Base-by-base conservation (phyloP, 53 echinoderm and acorn worm species). In the Hippasteria phrygiana region DNA sequence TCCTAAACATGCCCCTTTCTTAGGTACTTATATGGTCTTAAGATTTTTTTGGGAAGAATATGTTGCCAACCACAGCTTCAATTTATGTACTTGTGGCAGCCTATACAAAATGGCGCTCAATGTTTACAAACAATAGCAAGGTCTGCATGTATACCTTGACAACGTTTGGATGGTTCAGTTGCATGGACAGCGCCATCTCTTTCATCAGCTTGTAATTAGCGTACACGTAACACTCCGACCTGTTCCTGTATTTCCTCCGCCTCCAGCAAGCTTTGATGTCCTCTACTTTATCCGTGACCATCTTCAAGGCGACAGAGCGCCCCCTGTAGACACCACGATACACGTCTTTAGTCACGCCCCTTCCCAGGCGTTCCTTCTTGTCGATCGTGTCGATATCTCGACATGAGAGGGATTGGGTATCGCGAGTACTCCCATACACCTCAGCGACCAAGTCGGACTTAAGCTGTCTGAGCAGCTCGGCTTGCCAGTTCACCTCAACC, bases 201-300 rank as follows among this genome's bases (percentile, higher is more conserved):
- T 97, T 97, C 91, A 97, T 86, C 42, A 97, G 88, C 78, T 97
- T 97, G 75, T 94, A 94, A 32, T 95, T 91, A 20, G 97, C 95
- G 71, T 92, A 92, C 75, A 91, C 88, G 42, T 83, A 95, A 42
- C 97, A 95, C 32, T 94, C 92, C 10, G 91, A 87, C 73, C 42
- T 54, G 2, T 24, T 41, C 22, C 55, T 26, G 34, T 70, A 76
- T 12, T 83, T 81, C 29, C 74, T 62, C 45, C 90, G 77, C 5
- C 87, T 74, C 72, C 92, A 43, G 43, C 97, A 97, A 24, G 87
- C 56, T 74, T 47, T 78, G 18, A 97, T 89, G 62, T 97, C 97
- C 24, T 67, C 85, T 40, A 95, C 95, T 11, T 74, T 67, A 9
- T 82, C 77, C 2, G 97, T 92, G 17, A 97, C 95, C 92, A 95